phyloP scores from a whole-genome alignment of 2,113 vertebrate genomes.

The Urocitellus parryii region DNA sequence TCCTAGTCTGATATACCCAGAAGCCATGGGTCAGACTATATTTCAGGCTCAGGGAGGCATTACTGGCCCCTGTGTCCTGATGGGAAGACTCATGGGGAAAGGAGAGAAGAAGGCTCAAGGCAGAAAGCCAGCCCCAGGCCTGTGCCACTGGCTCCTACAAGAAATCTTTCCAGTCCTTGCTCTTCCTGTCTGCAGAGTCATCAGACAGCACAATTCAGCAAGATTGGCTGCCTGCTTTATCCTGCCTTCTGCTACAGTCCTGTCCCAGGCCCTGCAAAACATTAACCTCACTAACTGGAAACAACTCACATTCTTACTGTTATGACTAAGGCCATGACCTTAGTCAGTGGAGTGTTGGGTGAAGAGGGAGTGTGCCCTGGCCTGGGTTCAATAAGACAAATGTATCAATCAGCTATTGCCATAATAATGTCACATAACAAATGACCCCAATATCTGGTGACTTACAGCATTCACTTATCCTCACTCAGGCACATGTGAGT shows the following conservation, averaged over 20 bases:
- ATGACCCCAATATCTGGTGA: not conserved
- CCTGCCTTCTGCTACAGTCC: not conserved
- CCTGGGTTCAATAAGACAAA: not conserved
- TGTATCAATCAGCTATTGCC: not conserved
- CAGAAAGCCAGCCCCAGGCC: not conserved
- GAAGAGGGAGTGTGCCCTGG: not conserved
- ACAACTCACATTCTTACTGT: not conserved
- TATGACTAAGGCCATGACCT: not conserved
- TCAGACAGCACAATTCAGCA: not conserved
- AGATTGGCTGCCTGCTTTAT: not conserved
- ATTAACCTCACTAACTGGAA: not conserved
- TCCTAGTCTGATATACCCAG: not conserved
- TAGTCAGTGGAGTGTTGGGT: not conserved
- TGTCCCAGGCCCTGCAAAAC: not conserved
- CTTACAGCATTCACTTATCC: not conserved
- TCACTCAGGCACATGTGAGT: not conserved
- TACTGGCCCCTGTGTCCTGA: not conserved
- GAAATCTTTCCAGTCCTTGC: not conserved
- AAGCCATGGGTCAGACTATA: not conserved
- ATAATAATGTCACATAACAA: not conserved
- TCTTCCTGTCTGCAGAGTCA: slow-evolving; percentile 18
- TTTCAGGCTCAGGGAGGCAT: not conserved
- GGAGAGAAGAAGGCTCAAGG: not conserved
- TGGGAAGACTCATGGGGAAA: not conserved
- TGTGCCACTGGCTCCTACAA: not conserved